These are phyloP conservation scores for Crocuta crocuta DNA, from an alignment of 2,113 vertebrate species.

Conservation along the genomic window DNA sequence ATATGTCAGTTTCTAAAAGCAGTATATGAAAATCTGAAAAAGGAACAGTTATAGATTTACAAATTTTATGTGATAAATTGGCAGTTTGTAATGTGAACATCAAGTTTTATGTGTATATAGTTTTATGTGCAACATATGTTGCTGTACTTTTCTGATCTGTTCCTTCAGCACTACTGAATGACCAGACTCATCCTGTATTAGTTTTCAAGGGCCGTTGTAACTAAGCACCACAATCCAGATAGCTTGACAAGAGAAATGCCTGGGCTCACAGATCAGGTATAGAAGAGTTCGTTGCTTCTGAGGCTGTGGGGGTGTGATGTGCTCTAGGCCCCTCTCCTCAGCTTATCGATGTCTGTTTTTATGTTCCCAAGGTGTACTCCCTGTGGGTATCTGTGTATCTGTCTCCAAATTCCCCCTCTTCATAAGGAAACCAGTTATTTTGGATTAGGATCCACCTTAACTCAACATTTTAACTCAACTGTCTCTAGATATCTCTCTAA, in stretches of 20 bases:
- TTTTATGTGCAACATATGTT: too few species aligned
- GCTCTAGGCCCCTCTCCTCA: not conserved
- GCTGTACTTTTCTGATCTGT: not conserved
- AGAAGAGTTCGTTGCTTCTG: too few species aligned
- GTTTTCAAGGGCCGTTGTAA: not conserved
- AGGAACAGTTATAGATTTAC: not conserved
- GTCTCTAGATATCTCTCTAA: not conserved
- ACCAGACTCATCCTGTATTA: not conserved
- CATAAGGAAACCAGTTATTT: not conserved
- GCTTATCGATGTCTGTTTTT: too few species aligned
- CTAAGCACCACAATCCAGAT: too few species aligned
- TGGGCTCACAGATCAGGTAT: not conserved
- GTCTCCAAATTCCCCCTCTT: not conserved
- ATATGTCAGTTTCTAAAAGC: not conserved
- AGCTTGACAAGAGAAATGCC: not conserved
- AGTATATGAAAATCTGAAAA: not conserved
- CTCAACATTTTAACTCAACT: too few species aligned
- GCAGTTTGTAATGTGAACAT: not conserved
- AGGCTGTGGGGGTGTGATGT: too few species aligned
- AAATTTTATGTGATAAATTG: not conserved
- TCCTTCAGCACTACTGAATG: not conserved
- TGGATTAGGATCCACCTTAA: not conserved
- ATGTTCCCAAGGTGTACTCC: not conserved
- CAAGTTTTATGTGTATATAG: not conserved
- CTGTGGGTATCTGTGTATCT: not conserved